Conservation (phyloP, 2,797 vertebrate genomes). For the Hoplostethus mediterraneus region DNA sequence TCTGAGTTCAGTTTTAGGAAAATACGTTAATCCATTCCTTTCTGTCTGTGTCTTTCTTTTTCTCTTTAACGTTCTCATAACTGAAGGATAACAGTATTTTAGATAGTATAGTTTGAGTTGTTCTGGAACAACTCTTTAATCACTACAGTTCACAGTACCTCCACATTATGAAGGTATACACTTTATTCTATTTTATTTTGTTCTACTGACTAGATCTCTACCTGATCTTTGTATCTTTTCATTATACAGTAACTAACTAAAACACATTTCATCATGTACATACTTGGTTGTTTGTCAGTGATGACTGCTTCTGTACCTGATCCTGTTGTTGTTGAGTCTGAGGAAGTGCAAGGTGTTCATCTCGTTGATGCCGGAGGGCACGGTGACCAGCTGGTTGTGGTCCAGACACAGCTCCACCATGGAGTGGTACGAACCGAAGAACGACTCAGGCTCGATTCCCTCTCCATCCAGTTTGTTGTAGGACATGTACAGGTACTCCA, state of each 20-base stretch:
- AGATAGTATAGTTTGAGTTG: no score
- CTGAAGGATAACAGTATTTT: no score
- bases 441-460: slow-evolving; percentile 91
- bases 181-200: background rate
- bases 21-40: no score
- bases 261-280: no score
- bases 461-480: slow-evolving; percentile 92
- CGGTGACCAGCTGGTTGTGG: slow-evolving; percentile 89
- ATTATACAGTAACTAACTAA: no score
- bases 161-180: no score
- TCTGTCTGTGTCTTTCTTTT: no score
- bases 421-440: slow-evolving; percentile 90
- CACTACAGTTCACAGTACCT: no score
- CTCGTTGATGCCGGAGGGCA: slow-evolving; percentile 91
- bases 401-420: slow-evolving; percentile 95
- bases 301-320: slow-evolving; percentile 84
- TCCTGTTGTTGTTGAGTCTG: slow-evolving; percentile 93
- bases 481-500: slow-evolving; percentile 97
- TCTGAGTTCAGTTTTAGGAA: no score
- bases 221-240: background rate
- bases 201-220: background rate
- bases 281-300: no score
- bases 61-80: no score
- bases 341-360: slow-evolving; percentile 94
- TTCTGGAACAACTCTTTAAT: no score